Evolutionary conservation across 2,797 vertebrate species (phyloP), one percentile per base, ranked within the genome.

Genomic region (Centropyge bicolor): DNA sequence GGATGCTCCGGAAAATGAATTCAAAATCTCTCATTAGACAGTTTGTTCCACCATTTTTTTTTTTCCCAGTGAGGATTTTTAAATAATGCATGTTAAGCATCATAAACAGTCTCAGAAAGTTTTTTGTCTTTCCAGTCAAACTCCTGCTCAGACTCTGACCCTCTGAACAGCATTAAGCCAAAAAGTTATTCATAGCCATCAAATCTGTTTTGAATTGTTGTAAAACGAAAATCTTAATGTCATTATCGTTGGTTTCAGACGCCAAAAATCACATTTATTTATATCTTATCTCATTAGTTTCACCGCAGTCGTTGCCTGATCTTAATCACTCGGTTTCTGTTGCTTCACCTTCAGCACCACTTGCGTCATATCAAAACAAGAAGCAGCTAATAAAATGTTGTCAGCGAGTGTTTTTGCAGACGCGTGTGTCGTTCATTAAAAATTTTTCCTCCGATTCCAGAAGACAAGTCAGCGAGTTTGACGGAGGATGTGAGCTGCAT

Each of bases 1-100:
- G 49, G 69, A 77, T 68, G 79, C 77, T 84, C 49, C 76, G 55
- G 40, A 80, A 86, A 68, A 82, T 68, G 38, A 84, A 86, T 82
- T 76, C 45, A 5, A 78, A 89, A 84, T 72, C 64, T 74, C 19
- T 70, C 70, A 75, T 80, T 79, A 87, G 46, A 46, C 31, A 43
- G 80, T 82, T 85, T 6, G 54, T 79, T 82, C 72, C 22, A 24
- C 46, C 11, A 10, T 52, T 17, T 74, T 69, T 78, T 67, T 31
- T 31, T 31, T 31, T n/a, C n/a, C n/a, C n/a, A 31, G 36, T 43
- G 59, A 55, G 22, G 73, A 40, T 41, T 62, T 66, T 76, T 74
- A 5, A 82, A 49, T 72, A 62, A 72, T 83, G 48, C 27, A 56
- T 1, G 16, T 45, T 24, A 46, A 11, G 13, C 75, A 43, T 71